Conservation (phyloP, 2,888 invertebrate species). For the Rhagophthalmus giganteus region DNA sequence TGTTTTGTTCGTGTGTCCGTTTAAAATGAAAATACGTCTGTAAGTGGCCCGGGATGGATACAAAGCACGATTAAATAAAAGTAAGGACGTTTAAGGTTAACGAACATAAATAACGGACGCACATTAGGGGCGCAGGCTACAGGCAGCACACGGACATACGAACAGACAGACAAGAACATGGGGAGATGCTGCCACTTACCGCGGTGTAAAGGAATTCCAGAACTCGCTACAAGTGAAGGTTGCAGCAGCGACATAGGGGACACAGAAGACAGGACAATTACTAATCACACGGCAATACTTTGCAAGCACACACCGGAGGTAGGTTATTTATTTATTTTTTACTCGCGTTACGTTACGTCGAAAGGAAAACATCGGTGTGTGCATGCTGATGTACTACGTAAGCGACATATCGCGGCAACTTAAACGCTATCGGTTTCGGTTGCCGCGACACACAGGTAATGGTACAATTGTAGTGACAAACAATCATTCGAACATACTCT, state of each 20-base stretch:
- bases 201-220: conserved; percentile 98
- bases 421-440: conserved; percentile 20
- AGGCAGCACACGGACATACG: conserved; percentile 56
- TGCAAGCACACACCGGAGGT: conserved; percentile 36
- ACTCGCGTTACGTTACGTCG: neutral
- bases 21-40: conserved; percentile 16
- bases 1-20: too few species aligned
- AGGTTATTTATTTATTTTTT: conserved; percentile 4
- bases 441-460: conserved; percentile 34
- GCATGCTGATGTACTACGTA: conserved; percentile 48
- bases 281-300: conserved; percentile 56
- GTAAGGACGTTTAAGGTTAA: conserved; percentile 25
- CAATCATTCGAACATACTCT: conserved; percentile 37
- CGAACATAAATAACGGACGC: conserved; percentile 56
- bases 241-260: conserved; percentile 71
- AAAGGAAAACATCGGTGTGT: conserved; percentile 16
- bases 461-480: conserved; percentile 33
- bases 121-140: conserved; percentile 52
- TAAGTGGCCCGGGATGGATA: conserved; percentile 27
- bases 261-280: conserved; percentile 63
- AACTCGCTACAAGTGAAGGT: conserved; percentile 81
- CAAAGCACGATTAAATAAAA: conserved; percentile 29
- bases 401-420: conserved; percentile 38
- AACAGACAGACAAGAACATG: conserved; percentile 53
- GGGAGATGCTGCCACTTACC: conserved; percentile 81